Evolutionary conservation across 2,113 vertebrate genomes (phyloP).

Genomic region (Erpornis zantholeuca): DNA sequence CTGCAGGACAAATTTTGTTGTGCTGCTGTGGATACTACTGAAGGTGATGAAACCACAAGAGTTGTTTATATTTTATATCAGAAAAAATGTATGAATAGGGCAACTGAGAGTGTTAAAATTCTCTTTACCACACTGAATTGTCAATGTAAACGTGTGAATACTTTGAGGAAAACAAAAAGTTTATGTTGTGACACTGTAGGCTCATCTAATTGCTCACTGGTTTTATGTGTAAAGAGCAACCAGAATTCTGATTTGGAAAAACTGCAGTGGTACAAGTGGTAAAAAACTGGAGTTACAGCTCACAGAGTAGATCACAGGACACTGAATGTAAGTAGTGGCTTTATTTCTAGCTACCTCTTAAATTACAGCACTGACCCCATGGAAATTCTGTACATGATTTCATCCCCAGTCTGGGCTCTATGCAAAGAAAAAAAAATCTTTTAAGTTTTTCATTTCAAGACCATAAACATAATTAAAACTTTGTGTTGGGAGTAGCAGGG

Average conservation of each 20-base stretch:
- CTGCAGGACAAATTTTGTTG: not conserved
- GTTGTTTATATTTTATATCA: not conserved
- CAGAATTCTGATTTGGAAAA: not conserved
- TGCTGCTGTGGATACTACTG: not conserved
- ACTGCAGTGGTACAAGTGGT: not conserved
- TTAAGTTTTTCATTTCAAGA: not conserved
- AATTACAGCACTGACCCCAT: not conserved
- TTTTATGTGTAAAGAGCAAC: not conserved
- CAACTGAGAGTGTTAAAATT: not conserved
- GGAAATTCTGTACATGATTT: not conserved
- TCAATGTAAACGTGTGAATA: not conserved
- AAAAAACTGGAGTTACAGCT: not conserved
- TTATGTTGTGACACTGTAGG: not conserved
- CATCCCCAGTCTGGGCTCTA: not conserved
- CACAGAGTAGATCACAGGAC: not conserved
- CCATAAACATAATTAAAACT: not conserved
- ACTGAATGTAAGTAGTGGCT: not conserved
- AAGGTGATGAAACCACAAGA: not conserved
- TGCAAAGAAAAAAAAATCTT: not conserved
- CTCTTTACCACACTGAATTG: not conserved
- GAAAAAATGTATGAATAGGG: not conserved
- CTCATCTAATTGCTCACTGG: not conserved
- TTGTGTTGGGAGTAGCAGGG: accelerated
- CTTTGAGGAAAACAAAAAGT: not conserved
- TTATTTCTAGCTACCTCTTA: not conserved